Conservation (phyloP, 2,888 invertebrate species). For the Ellobium chinense region DNA sequence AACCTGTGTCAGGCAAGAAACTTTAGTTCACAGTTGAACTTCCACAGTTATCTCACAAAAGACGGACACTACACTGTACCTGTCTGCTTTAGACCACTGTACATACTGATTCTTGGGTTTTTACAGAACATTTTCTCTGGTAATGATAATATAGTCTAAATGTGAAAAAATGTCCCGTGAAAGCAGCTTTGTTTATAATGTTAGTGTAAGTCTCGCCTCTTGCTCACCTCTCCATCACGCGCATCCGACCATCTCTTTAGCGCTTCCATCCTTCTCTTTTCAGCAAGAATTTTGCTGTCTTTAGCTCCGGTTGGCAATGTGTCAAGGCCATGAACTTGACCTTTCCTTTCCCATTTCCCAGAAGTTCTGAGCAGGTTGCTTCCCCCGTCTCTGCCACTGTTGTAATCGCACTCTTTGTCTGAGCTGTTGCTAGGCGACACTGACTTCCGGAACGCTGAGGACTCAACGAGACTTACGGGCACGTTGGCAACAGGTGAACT, state of each 20-base stretch:
- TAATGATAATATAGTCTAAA: too few relatives aligned
- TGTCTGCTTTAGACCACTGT: too few relatives aligned
- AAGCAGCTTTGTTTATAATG: too few relatives aligned
- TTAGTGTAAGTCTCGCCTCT: neutral
- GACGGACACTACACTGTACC: too few relatives aligned
- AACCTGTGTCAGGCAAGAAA: too few relatives aligned
- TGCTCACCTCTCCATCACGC: neutral
- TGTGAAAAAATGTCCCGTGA: too few relatives aligned
- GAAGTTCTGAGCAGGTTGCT: neutral
- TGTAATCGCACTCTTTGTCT: neutral
- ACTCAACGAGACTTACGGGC: neutral
- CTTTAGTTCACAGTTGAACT: too few relatives aligned
- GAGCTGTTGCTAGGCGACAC: constrained; percentile 1
- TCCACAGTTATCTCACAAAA: too few relatives aligned
- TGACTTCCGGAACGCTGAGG: neutral
- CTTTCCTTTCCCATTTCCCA: constrained; percentile 1
- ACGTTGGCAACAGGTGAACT: neutral
- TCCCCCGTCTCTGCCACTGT: neutral
- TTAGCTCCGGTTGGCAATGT: neutral
- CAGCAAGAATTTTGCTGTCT: neutral
- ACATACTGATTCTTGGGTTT: too few relatives aligned
- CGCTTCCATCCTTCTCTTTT: neutral
- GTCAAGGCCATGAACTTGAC: constrained; percentile 14
- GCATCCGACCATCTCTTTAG: neutral
- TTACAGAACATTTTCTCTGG: too few relatives aligned